Base-by-base conservation (phyloP, 2,888 invertebrate genomes). In the Diarsia rubi region DNA sequence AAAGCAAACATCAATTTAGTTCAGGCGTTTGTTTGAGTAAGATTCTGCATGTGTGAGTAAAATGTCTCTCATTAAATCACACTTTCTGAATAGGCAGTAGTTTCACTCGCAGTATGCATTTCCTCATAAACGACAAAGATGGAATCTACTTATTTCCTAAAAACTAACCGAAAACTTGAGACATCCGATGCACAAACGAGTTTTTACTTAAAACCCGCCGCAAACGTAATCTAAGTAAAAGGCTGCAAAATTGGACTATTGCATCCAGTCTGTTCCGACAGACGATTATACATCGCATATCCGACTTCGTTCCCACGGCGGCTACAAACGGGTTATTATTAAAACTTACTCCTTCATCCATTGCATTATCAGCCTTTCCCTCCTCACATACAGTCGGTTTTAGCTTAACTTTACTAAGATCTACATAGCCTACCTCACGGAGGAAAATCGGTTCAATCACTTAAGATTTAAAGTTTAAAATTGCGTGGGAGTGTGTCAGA, bases 211-310 rank as follows among this genome's bases (percentile, higher is more conserved):
- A 90, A 92, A 91, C 89, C 89, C 90, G 92, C 91, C 91, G 89
- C 92, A 91, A 93, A 92, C 90, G 93, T 92, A 92, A 95, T 94
- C 95, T 95, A 95, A 95, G 96, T 96, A 96, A 96, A 95, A 96
- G 95, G 93, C 95, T 95, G 95, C 96, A 94, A 95, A 96, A 96
- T 96, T 96, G 95, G 96, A 96, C 96, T 96, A 96, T 96, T 95
- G 96, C 96, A 95, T 94, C 92, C 93, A 92, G 90, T 91, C 91
- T 93, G 95, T 94, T 95, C 95, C 94, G 95, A 94, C 94, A 92
- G 95, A 92, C 95, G 95, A 95, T 96, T 96, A 96, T 95, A 95
- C 94, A 91, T 94, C 95, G 96, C 96, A 95, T 96, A 96, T 95
- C 95, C 95, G 94, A 95, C 93, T 94, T 87, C 93, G 96, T 96